These are phyloP conservation scores for Microcebus murinus DNA, from an alignment of 2,113 vertebrate species.

Conservation along the genomic window DNA sequence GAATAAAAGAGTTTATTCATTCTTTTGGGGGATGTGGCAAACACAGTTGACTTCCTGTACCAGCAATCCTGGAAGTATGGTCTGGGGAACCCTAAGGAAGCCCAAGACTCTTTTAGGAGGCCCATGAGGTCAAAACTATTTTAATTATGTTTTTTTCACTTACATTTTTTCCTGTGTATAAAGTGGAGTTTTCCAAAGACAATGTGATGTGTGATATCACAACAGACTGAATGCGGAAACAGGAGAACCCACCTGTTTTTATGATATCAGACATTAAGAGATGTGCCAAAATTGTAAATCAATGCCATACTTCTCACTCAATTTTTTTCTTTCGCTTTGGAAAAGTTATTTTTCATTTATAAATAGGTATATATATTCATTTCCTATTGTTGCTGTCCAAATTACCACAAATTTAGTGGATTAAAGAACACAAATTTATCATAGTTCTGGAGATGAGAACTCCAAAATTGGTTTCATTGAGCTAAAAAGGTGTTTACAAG, in stretches of 20 bases:
- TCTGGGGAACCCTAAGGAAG: background rate
- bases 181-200: background rate
- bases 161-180: background rate
- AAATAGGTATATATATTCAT: background rate
- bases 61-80: slow-evolving; percentile 64
- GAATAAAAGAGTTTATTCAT: background rate
- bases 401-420: background rate
- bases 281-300: background rate
- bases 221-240: background rate
- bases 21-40: background rate
- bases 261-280: background rate
- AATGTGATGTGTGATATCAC: background rate
- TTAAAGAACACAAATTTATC: background rate
- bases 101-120: background rate
- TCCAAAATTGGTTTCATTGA: background rate
- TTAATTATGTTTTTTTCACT: background rate
- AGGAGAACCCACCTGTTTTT: background rate
- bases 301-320: background rate
- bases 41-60: slow-evolving; percentile 51
- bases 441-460: slow-evolving; percentile 1
- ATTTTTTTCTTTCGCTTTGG: background rate
- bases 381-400: background rate
- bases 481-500: background rate
- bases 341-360: slow-evolving; percentile 8
- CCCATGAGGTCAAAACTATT: background rate